Base-by-base conservation (phyloP, 2,797 vertebrate species). In the Poecilia gillii region DNA sequence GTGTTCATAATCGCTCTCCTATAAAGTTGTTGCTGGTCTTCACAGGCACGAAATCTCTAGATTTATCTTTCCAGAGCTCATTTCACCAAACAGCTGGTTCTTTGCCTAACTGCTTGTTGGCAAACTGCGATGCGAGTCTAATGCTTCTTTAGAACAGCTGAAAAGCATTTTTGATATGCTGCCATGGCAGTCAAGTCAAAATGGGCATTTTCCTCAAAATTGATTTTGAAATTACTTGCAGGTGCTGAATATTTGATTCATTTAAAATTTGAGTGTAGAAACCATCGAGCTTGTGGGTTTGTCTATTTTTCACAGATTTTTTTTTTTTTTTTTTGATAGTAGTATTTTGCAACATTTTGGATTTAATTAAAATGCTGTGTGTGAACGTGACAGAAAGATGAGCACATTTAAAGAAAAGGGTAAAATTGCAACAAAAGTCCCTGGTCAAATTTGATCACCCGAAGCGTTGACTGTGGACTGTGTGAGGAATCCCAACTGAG, bases 401-500 rank as follows among this genome's bases (percentile, higher is more conserved):
- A 51, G 5, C 33, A 72, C 72, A 53, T 33, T 76, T 49, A 28
- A 77, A 70, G 57, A 36, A 79, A 45, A 41, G 33, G 9, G 59
- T 11, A 14, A 68, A n/a, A 70, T 47, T 76, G 68, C 45, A 81
- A 13, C 28, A 78, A 76, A 76, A 43, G 36, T 73, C 28, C 66
- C 33, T 6, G 36, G 23, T 72, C 49, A 73, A 36, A 74, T 78
- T 74, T 73, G 66, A 79, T 78, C 31, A 68, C 9, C 36, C 72
- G 66, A 45, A 43, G 23, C 20, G 6, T 1, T 72, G 55, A 62
- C 33, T 62, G 43, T 7, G 33, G 51, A 41, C 51, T 64, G 46
- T n/a, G 33, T 71, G 70, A 77, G 59, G 71, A 84, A 78, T 68
- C 45, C 47, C 70, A 36, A 59, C 4, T 53, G 73, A 78, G 45